Base-by-base conservation (phyloP, 53 echinoderm and acorn worm species). In the Zoroaster sp. region DNA sequence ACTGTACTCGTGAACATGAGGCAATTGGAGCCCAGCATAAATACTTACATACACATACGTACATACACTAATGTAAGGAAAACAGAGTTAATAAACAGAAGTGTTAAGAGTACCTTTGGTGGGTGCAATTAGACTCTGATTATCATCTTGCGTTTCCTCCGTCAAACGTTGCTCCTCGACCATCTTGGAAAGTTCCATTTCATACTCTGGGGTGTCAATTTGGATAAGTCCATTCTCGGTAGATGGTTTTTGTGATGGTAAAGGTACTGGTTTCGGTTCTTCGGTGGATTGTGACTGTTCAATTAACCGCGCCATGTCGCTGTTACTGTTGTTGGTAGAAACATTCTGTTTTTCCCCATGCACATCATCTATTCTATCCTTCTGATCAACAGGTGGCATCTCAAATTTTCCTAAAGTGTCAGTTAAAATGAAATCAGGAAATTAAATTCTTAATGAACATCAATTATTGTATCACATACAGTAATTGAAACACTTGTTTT, bases 201-300 rank as follows among this genome's bases (percentile, higher is more conserved):
- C 93, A 77, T 93, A 91, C 75, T 93, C 83, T 43, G 93, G 95
- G 77, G 95, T 93, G 80, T 87, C 83, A 7, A 83, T 87, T 75
- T 73, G 88, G 44, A 66, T 63, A 6, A 78, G 88, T 47, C 72
- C 87, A n/a, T 66, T 53, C 5, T 54, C 68, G 13, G 14, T 40
- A 21, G 75, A 38, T 14, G 34, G 68, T 33, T 74, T 25, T 20
- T 37, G 18, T 34, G 44, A 34, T 4, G 12, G 78, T 1, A 78
- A 38, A 0, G 71, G 38, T 3, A 25, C 17, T 37, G 78, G 11
- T 36, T 45, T 37, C 9, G 54, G 77, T 6, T 87, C 42, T 55
- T 86, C 85, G 17, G 7, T 4, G 32, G 81, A 13, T 40, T 66
- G 67, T 14, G 71, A 85, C n/a, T 31, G 85, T 69, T 85, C 46